Base-by-base conservation (phyloP, 2,888 invertebrate genomes). In the Oligia fasciuncula region DNA sequence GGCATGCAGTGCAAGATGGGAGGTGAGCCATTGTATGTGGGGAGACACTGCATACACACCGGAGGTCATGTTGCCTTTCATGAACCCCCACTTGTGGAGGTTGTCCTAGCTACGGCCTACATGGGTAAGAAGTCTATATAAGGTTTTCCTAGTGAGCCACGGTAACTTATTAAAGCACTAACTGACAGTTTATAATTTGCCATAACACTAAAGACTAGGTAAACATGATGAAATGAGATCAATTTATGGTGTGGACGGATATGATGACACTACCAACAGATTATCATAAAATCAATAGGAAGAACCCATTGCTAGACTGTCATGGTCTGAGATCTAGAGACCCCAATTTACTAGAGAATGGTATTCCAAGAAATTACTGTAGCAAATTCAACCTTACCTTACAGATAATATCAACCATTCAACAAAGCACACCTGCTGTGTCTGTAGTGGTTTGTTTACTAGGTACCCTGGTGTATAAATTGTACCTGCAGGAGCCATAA, bases 401-500 rank as follows among this genome's bases (percentile, higher is more conserved):
- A 23, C 17, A 57, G 13, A 57, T 14, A 69, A 57, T 14, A 69
- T 23, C 23, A 54, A 2, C n/a, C n/a, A 68, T 67, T 51, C 4
- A n/a, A 68, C 11, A 4, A n/a, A 11, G 17, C 17, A n/a, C 40
- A 11, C 8, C 11, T 17, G 3, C 5, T 23, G 19, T 19, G 43
- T 23, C 57, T 71, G 4, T 19, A 70, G 60, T 19, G 29, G 49
- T 62, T 73, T 73, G n/a, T 69, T 79, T 62, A 78, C 68, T 68
- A 43, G 23, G 5, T 60, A 63, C 54, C n/a, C 54, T 69, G 3
- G 51, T 51, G 51, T 54, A 78, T 11, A 63, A 63, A 79, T 54
- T 63, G 62, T 69, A 46, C 68, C 62, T 63, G 43, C 51, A 67
- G 11, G 4, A 66, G 60, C 46, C n/a, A 68, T 54, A 62, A 73